Base-by-base conservation (phyloP, 1,140 invertebrate genomes). In the Drosophila pseudoananassae region DNA sequence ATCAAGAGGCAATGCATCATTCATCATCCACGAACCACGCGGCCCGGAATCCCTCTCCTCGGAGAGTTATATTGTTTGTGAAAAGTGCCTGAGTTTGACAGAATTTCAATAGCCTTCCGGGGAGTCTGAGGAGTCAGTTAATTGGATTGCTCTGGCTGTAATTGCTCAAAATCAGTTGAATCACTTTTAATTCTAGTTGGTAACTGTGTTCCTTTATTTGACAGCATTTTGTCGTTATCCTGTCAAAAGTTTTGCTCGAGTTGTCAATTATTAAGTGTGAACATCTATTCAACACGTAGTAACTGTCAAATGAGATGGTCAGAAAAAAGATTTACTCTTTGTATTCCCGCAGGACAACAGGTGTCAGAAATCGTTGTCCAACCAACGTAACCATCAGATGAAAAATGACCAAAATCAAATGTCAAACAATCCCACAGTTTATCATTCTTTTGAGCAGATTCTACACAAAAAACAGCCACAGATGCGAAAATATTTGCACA, bases 71-170 rank as follows among this genome's bases (percentile, higher is more conserved):
- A 71, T 71, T 68, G 56, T 78, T 61, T 29, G n/a, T 31, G 50
- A 17, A 12, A n/a, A 53, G 49, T 64, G 31, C 53, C 50, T 59
- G 15, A 8, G 40, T 9, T 46, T 55, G 17, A 31, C 29, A 29
- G 40, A 9, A 61, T 38, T 69, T 47, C 33, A 5, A 54, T 63
- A 31, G 33, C 33, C 33, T 36, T 36, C 10, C 33, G 12, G 33
- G 33, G 33, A 36, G 33, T 33, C 31, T 29, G 25, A 27, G 27
- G 46, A 52, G 12, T 75, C 17, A 31, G 40, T 14, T 61, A 69
- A 59, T 63, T 78, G 61, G 33, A 55, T 79, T 74, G 59, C 68
- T 78, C 68, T 78, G 61, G 57, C 46, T 54, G 51, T 61, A 58
- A 57, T 63, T 49, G 45, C 33, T 66, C 10, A 14, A 20, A 57